Percentiles rank a stretch among this genome's conserved stretches.
Conservation (phyloP, 2,888 invertebrate species). For the Orthonevra nobilis region DNA sequence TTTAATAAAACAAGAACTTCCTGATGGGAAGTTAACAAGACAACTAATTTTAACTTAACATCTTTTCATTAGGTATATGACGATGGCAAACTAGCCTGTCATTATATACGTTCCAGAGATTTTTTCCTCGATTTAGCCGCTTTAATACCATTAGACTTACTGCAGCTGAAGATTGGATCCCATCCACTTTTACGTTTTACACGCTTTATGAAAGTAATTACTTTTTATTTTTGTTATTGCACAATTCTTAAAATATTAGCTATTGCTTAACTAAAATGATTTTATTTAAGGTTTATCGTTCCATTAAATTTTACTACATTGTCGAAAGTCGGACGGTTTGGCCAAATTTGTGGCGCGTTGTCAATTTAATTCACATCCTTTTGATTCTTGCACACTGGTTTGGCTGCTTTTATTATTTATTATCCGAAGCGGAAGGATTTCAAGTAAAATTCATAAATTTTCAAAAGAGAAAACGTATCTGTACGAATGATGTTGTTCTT, state of each 20-base stretch:
- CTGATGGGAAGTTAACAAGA: no score
- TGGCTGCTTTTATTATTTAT: constrained; percentile 97
- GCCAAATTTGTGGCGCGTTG: constrained; percentile 97
- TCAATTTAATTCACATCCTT: constrained; percentile 96
- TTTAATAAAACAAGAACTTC: no score
- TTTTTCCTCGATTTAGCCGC: constrained; percentile 92
- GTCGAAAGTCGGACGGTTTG: constrained; percentile 97
- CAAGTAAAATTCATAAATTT: constrained; percentile 81
- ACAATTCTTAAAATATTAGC: constrained; percentile 17
- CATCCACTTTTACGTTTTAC: constrained; percentile 94
- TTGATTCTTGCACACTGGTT: constrained; percentile 98
- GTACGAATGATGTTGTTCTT: constrained; percentile 8
- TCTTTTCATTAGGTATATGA: constrained; percentile 87
- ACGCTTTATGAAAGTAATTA: constrained; percentile 89
- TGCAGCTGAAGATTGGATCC: constrained; percentile 90
- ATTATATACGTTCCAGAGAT: constrained; percentile 91
- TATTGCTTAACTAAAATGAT: constrained; percentile 39
- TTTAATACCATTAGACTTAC: constrained; percentile 91
- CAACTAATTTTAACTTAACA: no score
- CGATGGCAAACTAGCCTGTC: constrained; percentile 92
- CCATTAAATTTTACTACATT: constrained; percentile 96
- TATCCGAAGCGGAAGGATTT: constrained; percentile 94
- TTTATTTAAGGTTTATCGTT: constrained; percentile 88
- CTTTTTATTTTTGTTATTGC: no score
- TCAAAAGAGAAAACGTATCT: constrained; percentile 25